Evolutionary conservation across 2,888 invertebrate genomes (phyloP).

Genomic region (Hydraecia micacea): DNA sequence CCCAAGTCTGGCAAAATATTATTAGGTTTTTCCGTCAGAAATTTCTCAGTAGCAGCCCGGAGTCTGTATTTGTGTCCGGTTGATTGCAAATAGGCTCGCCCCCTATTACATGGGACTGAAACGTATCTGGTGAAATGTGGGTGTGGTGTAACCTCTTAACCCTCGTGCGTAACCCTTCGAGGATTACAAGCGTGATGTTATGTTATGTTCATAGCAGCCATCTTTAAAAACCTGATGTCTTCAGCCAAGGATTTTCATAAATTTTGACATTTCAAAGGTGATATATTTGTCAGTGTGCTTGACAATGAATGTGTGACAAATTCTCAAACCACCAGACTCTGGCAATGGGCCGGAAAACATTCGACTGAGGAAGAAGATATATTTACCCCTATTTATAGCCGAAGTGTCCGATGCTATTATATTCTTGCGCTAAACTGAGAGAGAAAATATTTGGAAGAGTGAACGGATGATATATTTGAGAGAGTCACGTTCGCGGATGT

Average conservation of each 20-base stretch:
- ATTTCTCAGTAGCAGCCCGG: background rate
- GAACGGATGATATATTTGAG: slow-evolving; percentile 29
- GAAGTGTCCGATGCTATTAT: slow-evolving; percentile 51
- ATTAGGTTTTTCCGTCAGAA: background rate
- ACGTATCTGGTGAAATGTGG: background rate
- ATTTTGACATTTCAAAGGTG: slow-evolving; percentile 14
- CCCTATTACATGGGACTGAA: background rate
- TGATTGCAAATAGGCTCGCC: too few species aligned
- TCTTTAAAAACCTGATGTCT: background rate
- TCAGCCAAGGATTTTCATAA: background rate
- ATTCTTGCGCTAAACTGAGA: slow-evolving; percentile 35
- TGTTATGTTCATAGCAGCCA: background rate
- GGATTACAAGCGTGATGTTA: background rate
- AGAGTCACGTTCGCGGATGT: slow-evolving; percentile 35
- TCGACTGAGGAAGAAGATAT: slow-evolving; percentile 43
- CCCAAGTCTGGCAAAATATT: background rate
- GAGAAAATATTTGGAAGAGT: slow-evolving; percentile 34
- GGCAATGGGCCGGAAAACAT: slow-evolving; percentile 57
- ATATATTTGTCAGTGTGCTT: slow-evolving; percentile 27
- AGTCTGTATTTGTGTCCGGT: too few species aligned
- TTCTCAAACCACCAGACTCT: slow-evolving; percentile 40
- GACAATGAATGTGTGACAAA: slow-evolving; percentile 55
- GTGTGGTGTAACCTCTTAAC: background rate
- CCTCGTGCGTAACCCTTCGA: background rate
- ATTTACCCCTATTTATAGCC: slow-evolving; percentile 55